These are phyloP conservation scores for Caenorhabditis sp. DNA, from an alignment of 2,888 invertebrate species.

Conservation along the genomic window DNA sequence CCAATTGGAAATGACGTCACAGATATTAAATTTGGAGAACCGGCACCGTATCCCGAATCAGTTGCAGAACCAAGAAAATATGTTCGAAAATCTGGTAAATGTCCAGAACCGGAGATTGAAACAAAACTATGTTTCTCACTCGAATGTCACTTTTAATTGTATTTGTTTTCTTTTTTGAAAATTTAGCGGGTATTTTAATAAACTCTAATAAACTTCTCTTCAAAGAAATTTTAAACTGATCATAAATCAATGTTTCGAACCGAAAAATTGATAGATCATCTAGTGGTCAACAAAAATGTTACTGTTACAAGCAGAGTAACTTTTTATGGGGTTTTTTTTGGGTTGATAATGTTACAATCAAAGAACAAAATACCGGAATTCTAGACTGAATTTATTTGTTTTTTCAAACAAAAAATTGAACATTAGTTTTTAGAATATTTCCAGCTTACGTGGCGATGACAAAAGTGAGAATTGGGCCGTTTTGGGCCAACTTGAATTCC, in stretches of 20 bases:
- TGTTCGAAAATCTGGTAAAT: slow-evolving; percentile 28
- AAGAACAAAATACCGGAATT: too few species aligned
- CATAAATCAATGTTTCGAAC: not conserved
- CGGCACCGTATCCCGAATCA: slow-evolving; percentile 27
- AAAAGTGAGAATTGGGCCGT: too few species aligned
- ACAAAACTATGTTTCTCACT: slow-evolving; percentile 5
- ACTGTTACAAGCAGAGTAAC: not conserved
- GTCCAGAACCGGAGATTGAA: slow-evolving; percentile 27
- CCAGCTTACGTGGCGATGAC: too few species aligned
- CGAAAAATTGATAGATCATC: not conserved
- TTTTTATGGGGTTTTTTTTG: too few species aligned
- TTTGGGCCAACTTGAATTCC: too few species aligned
- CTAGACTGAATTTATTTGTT: too few species aligned
- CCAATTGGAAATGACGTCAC: slow-evolving; percentile 23
- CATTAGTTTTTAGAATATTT: too few species aligned
- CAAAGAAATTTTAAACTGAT: not conserved
- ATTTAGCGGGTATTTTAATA: not conserved
- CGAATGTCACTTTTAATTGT: slow-evolving; percentile 7
- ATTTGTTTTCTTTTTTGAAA: not conserved
- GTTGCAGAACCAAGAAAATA: slow-evolving; percentile 18
- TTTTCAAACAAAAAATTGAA: too few species aligned
- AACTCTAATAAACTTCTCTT: too few species aligned
- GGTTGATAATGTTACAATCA: too few species aligned
- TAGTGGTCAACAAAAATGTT: not conserved
- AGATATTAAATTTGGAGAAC: slow-evolving; percentile 22